phyloP scores from a whole-genome alignment of 2,797 vertebrate species.

The Natrix natrix region DNA sequence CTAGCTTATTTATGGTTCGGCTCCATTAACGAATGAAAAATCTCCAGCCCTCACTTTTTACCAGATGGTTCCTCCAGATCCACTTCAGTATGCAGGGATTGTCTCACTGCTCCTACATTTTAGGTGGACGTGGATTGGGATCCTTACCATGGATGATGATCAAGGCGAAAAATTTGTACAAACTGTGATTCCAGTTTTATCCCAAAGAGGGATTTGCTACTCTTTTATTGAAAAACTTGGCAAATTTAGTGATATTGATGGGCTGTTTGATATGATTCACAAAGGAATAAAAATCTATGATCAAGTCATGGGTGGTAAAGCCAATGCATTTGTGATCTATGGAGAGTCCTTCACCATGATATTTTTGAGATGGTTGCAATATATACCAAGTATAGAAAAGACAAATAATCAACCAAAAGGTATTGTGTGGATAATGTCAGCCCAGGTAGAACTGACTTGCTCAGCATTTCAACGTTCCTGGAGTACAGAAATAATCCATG shows the following conservation, averaged over 20 bases:
- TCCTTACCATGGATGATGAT: not conserved
- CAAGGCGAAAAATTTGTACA: not conserved
- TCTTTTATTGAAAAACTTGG: not conserved
- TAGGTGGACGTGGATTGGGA: slow-evolving; percentile 4
- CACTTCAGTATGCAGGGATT: slow-evolving; percentile 2
- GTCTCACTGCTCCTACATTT: slow-evolving; percentile 18
- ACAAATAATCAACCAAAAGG: not conserved
- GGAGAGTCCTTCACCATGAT: slow-evolving; percentile 3
- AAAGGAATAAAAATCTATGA: not conserved
- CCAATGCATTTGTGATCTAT: not conserved
- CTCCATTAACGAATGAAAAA: not conserved
- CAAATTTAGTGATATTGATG: not conserved
- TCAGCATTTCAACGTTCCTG: not conserved
- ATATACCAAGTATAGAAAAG: not conserved
- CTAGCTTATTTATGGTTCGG: not conserved
- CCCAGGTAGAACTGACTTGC: not conserved
- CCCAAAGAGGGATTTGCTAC: not conserved
- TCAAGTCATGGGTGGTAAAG: not conserved
- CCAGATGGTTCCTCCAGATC: not conserved
- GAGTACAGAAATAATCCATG: not conserved
- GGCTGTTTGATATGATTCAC: not conserved
- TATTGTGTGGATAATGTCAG: slow-evolving; percentile 9
- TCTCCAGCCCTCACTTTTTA: not conserved
- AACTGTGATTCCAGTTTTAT: slow-evolving; percentile 4
- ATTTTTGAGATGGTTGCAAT: not conserved